Conservation (phyloP, 2,888 invertebrate genomes). For the Coenonympha glycerion region DNA sequence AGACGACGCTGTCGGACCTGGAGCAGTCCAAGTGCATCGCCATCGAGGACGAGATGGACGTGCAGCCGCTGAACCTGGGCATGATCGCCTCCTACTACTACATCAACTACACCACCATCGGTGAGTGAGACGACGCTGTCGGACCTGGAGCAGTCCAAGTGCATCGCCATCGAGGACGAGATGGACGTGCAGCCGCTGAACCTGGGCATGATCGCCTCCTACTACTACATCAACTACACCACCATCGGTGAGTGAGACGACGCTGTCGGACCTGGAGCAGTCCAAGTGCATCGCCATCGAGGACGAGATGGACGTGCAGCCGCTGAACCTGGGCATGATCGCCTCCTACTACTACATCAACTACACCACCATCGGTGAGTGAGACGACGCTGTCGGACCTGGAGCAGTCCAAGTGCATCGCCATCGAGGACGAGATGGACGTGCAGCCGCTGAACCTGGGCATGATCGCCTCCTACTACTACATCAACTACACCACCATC, state of each 20-base stretch:
- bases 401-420: no score
- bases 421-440: no score
- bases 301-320: constrained; percentile 98
- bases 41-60: constrained; percentile 98
- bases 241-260: constrained; percentile 97
- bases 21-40: constrained; percentile 98
- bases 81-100: constrained; percentile 99
- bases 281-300: constrained; percentile 98
- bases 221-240: no score
- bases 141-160: no score
- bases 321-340: constrained; percentile 99
- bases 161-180: no score
- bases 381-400: no score
- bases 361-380: constrained; percentile 95
- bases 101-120: constrained; percentile 99
- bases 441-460: no score
- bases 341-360: constrained; percentile 99
- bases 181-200: no score
- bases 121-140: constrained; percentile 70
- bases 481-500: no score
- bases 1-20: constrained; percentile 93
- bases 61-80: constrained; percentile 96
- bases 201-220: no score
- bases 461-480: no score
- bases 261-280: constrained; percentile 94